Evolutionary conservation across 2,888 invertebrate genomes (phyloP).

Genomic region (Dinocampus coccinellae): DNA sequence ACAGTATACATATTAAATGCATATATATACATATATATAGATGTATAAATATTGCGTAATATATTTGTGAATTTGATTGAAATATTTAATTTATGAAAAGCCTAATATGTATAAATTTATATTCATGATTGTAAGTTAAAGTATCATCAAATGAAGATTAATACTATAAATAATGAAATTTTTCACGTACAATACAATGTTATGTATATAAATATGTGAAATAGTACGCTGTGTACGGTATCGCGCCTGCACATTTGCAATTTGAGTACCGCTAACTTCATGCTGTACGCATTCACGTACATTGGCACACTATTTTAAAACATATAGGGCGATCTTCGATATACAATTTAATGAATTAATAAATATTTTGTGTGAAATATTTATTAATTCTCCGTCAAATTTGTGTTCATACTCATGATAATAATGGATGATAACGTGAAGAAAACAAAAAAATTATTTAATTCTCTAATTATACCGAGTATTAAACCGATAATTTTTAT

Average conservation of each 20-base stretch:
- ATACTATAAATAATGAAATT: background rate
- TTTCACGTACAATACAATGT: background rate
- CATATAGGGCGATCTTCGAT: constrained; percentile 20
- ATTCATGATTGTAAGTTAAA: background rate
- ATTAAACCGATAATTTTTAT: too few relatives aligned
- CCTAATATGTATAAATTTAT: background rate
- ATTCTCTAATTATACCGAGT: too few relatives aligned
- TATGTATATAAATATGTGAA: background rate
- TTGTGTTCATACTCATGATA: too few relatives aligned
- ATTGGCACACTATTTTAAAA: background rate
- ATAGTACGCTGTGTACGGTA: constrained; percentile 56
- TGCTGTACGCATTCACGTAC: background rate
- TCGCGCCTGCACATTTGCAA: constrained; percentile 60
- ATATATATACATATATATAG: too few relatives aligned
- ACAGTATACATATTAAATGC: too few relatives aligned
- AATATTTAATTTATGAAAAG: too few relatives aligned
- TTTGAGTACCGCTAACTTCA: constrained; percentile 63
- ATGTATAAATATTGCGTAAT: too few relatives aligned
- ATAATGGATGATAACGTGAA: too few relatives aligned
- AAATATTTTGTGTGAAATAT: too few relatives aligned
- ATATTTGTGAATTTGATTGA: too few relatives aligned
- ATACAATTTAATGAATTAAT: background rate
- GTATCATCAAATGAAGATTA: background rate
- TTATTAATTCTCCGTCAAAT: too few relatives aligned
- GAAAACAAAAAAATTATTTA: too few relatives aligned